Conservation (phyloP, 2,113 vertebrate species). For the Periophthalmodon schlosseri region DNA sequence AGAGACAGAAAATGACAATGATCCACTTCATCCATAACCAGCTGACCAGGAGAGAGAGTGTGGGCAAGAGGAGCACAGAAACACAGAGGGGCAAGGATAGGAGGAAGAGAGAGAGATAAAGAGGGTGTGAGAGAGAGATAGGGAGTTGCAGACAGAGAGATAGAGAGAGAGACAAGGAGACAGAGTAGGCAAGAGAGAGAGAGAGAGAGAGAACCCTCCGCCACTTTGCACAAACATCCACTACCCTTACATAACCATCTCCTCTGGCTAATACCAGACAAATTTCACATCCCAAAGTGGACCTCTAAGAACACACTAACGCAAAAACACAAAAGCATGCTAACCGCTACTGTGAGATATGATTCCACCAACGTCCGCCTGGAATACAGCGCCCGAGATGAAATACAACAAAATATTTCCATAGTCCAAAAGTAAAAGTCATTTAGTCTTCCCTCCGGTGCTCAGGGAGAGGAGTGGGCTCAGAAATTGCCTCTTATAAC, state of each 20-base stretch:
- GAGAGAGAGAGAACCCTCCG: constrained; percentile 10
- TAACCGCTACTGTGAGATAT: not conserved
- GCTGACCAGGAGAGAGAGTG: too few species aligned
- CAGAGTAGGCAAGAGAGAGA: constrained; percentile 1
- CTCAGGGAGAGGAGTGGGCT: constrained; percentile 32
- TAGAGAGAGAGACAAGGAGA: constrained; percentile 4
- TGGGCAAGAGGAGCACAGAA: too few species aligned
- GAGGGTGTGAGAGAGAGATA: not conserved
- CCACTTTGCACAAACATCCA: constrained; percentile 31
- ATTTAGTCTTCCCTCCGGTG: constrained; percentile 33
- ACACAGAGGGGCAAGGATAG: too few species aligned
- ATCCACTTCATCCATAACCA: too few species aligned
- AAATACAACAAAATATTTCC: constrained; percentile 50
- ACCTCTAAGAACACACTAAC: not conserved
- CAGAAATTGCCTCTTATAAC: constrained; percentile 56
- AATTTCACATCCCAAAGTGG: constrained; percentile 8
- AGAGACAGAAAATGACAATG: too few species aligned
- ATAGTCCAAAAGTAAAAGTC: constrained; percentile 36
- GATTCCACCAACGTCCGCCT: not conserved
- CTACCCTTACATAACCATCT: constrained; percentile 33
- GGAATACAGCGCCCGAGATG: constrained; percentile 19
- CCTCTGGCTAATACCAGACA: constrained; percentile 23
- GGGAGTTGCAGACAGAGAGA: not conserved
- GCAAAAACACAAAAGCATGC: constrained; percentile 10
- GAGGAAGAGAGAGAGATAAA: not conserved